A percentile compares a stretch with the other conserved stretches of the same genome.
phyloP scores from a whole-genome alignment of 2,797 vertebrate species.

The Hemitrygon akajei region DNA sequence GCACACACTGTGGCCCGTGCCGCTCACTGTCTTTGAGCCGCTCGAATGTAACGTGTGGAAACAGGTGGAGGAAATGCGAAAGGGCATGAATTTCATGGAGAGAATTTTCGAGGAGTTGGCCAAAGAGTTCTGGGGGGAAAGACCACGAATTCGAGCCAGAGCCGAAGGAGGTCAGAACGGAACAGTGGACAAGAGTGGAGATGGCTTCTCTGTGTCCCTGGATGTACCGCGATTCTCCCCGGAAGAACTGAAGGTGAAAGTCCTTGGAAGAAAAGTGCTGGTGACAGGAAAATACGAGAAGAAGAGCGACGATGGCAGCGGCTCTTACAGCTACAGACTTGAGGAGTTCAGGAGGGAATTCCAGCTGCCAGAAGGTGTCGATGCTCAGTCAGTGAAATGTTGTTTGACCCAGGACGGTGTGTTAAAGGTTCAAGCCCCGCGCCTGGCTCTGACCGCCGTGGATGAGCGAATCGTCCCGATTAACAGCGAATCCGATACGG shows the following conservation, averaged over 20 bases:
- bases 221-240: conserved; percentile 63
- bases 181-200: conserved; percentile 40
- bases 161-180: not conserved
- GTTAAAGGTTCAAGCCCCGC: conserved; percentile 63
- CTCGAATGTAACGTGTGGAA: conserved; percentile 42
- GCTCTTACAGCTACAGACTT: conserved; percentile 68
- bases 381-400: conserved; percentile 61
- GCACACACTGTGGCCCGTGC: conserved; percentile 46
- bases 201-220: conserved; percentile 59
- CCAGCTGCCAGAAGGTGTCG: conserved; percentile 63
- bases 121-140: not conserved
- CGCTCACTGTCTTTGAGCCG: conserved; percentile 45
- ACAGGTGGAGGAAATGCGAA: conserved; percentile 35
- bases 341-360: conserved; percentile 73
- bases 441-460: conserved; percentile 39
- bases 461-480: conserved; percentile 45
- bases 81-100: conserved; percentile 28
- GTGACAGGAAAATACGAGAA: conserved; percentile 61
- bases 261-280: conserved; percentile 55
- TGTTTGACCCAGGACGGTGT: conserved; percentile 61
- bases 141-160: not conserved
- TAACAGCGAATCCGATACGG: conserved; percentile 40
- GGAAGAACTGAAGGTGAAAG: conserved; percentile 56
- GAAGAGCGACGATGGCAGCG: conserved; percentile 55
- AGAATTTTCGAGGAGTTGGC: not conserved